Evolutionary conservation across 2,113 vertebrate genomes (phyloP), one percentile per base, ranked within the genome.

Genomic region (Heterotilapia buettikoferi): DNA sequence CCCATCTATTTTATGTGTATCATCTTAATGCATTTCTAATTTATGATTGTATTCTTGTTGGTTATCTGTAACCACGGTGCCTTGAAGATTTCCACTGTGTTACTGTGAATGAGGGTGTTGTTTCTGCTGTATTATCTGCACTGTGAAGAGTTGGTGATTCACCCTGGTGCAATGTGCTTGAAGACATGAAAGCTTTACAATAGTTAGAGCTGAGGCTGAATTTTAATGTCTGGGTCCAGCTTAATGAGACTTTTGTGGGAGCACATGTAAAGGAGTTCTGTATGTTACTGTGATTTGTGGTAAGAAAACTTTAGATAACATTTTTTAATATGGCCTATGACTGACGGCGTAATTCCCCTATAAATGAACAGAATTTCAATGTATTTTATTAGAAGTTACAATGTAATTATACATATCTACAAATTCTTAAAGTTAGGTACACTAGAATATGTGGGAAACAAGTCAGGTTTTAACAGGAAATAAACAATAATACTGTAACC

Each of bases 81-180:
- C 86, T 40, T 63, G 59, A 91, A 78, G 86, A 61, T 87, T 63
- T 89, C 84, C 86, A 85, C 84, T 63, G 73, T 85, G 3, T 80
- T 80, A 93, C 93, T 95, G 94, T 94, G 94, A 95, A 95, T 84
- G 89, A 92, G 85, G 92, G 83, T 85, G 57, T 87, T 94, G 91
- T 92, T 92, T 90, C 80, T 26, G 21, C 57, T 83, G 56, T 66
- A 31, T 86, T 86, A 80, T 93, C 86, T 92, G 87, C 90, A 85
- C 89, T 94, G 92, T 94, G 94, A 94, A 88, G 83, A 84, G 38
- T 26, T 84, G 66, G 86, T 92, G 92, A 94, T 86, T 94, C 93
- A 92, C 76, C 83, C 33, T 82, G 57, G 83, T 93, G 80, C 84
- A 93, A 94, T 92, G 91, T 87, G 89, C 84, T 84, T n/a, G 24